phyloP scores from a whole-genome alignment of 1,140 invertebrate species.

The Heliothis subflexa region DNA sequence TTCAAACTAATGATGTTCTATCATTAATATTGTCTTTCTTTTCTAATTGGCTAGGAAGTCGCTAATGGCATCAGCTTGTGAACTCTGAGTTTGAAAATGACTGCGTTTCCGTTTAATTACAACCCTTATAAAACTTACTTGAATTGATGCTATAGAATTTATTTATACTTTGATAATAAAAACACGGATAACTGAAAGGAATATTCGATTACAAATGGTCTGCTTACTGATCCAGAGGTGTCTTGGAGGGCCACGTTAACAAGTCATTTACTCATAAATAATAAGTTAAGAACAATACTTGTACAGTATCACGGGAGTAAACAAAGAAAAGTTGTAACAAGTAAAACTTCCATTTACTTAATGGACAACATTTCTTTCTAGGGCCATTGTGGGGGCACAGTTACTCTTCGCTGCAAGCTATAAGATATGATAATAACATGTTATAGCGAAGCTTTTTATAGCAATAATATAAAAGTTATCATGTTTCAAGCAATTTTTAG shows the following conservation, averaged over 20 bases:
- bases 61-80: neutral
- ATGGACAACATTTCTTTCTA: slow-evolving; percentile 14
- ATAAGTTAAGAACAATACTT: slow-evolving; percentile 24
- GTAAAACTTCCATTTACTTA: slow-evolving; percentile 39
- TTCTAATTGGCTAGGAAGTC: slow-evolving; percentile 7
- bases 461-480: neutral
- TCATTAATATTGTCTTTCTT: slow-evolving; percentile 11
- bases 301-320: neutral
- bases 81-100: neutral
- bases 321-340: slow-evolving; percentile 5
- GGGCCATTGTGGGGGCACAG: slow-evolving; percentile 5
- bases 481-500: neutral
- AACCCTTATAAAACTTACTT: no score
- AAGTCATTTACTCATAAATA: slow-evolving; percentile 41
- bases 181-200: neutral
- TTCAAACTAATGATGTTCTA: slow-evolving; percentile 5
- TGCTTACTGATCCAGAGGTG: neutral
- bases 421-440: slow-evolving; percentile 13
- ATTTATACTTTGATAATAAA: no score
- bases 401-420: neutral
- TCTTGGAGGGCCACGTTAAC: neutral
- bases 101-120: neutral
- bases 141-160: no score
- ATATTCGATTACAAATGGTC: neutral
- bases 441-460: neutral